These are phyloP conservation scores for Hyles vespertilio DNA, from an alignment of 1,140 invertebrate genomes.

Conservation along the genomic window DNA sequence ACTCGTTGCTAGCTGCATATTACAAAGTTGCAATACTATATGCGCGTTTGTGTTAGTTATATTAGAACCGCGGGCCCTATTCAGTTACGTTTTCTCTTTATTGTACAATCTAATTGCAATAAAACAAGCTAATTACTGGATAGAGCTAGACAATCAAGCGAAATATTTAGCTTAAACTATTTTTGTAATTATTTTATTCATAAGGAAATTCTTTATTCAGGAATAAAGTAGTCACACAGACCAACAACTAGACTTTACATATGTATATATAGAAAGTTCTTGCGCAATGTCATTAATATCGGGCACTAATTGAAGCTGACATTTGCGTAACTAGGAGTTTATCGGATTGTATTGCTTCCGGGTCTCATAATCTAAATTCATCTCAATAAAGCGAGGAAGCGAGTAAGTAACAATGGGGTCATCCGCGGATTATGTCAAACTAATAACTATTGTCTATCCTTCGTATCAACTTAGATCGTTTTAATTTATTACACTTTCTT, in stretches of 20 bases:
- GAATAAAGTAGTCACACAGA: no score
- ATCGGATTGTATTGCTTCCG: conserved; percentile 8
- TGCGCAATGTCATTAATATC: background rate
- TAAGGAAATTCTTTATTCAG: no score
- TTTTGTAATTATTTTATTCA: no score
- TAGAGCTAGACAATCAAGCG: background rate
- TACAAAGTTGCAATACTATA: background rate
- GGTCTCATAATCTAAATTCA: conserved; percentile 17
- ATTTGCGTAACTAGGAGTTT: no score
- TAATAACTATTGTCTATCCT: background rate
- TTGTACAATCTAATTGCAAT: background rate
- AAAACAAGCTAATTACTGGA: background rate
- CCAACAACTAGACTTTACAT: no score
- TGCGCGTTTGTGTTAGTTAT: background rate
- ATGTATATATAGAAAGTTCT: no score
- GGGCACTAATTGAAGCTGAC: background rate
- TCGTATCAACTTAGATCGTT: background rate
- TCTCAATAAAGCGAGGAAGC: conserved; percentile 27
- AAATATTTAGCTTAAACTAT: background rate
- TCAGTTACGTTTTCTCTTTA: no score
- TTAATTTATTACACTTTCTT: background rate
- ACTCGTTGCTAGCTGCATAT: no score
- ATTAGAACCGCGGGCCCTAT: background rate
- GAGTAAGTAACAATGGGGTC: conserved; percentile 25
- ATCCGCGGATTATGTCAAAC: conserved; percentile 9